These are phyloP conservation scores for Liparis tanakae DNA, from an alignment of 2,797 vertebrate genomes.

Conservation along the genomic window DNA sequence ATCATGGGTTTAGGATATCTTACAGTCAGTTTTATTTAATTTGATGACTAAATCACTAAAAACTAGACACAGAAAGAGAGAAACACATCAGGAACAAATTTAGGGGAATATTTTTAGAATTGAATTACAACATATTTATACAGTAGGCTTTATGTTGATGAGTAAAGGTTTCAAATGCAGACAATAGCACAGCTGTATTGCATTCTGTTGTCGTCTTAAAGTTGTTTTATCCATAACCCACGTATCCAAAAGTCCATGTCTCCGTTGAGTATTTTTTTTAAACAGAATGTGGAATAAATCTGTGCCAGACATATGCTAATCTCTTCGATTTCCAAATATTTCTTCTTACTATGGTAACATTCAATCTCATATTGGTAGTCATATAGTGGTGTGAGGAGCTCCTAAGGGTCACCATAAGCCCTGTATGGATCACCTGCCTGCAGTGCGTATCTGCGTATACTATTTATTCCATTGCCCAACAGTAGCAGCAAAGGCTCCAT, in stretches of 20 bases:
- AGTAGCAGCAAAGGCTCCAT: not conserved
- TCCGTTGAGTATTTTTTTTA: not conserved
- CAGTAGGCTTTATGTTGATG: not conserved
- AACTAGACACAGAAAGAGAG: not conserved
- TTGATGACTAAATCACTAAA: constrained; percentile 4
- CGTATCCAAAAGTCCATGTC: not conserved
- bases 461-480: not conserved
- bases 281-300: constrained; percentile 1
- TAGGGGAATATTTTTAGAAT: not conserved
- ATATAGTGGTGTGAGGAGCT: not conserved
- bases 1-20: not conserved
- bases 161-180: not conserved
- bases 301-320: not conserved
- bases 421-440: not conserved
- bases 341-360: not conserved
- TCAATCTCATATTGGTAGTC: not conserved
- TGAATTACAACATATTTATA: not conserved
- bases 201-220: not conserved
- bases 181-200: not conserved
- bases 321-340: not conserved
- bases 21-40: not conserved
- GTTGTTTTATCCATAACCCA: not conserved
- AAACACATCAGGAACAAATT: not conserved
- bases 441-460: not conserved
- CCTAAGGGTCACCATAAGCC: not conserved